These are phyloP conservation scores for Crocuta crocuta DNA, from an alignment of 2,113 vertebrate genomes.

Conservation along the genomic window DNA sequence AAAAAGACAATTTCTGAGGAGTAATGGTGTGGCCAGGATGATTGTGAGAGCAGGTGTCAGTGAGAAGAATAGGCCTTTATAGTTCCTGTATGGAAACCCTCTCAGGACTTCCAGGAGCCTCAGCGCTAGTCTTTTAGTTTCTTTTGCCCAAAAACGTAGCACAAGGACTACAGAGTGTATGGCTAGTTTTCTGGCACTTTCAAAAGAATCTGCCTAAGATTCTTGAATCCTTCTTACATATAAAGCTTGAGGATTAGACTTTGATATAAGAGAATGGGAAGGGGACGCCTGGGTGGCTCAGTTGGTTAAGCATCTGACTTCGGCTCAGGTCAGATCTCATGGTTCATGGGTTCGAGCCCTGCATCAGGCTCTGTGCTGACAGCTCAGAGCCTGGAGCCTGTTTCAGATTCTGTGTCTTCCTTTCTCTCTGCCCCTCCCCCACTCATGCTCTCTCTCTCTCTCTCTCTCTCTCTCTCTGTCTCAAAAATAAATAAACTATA, in stretches of 20 bases:
- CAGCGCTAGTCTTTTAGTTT: background rate
- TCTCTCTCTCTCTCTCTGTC: too few relatives aligned
- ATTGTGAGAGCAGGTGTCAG: background rate
- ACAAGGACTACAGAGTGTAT: background rate
- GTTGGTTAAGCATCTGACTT: too few relatives aligned
- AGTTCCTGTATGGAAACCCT: fast-evolving
- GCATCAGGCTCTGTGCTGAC: too few relatives aligned
- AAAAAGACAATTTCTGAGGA: background rate
- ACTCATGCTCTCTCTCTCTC: too few relatives aligned
- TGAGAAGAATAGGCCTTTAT: background rate
- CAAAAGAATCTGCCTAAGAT: background rate
- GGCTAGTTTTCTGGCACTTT: background rate
- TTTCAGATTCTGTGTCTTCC: too few relatives aligned
- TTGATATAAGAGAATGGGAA: background rate
- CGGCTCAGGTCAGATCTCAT: too few relatives aligned
- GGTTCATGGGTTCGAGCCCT: too few relatives aligned
- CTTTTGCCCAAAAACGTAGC: background rate
- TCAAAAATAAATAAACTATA: too few relatives aligned
- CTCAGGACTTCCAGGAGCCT: too few relatives aligned
- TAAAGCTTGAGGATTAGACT: background rate
- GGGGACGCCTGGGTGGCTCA: background rate
- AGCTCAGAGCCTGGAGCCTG: too few relatives aligned
- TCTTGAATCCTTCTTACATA: background rate
- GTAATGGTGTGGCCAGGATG: background rate
- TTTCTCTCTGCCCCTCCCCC: too few relatives aligned